Percentiles rank a stretch among this genome's conserved stretches.
Evolutionary conservation across 2,113 vertebrate genomes (phyloP).

Genomic region (Herpetotheres cachinnans): DNA sequence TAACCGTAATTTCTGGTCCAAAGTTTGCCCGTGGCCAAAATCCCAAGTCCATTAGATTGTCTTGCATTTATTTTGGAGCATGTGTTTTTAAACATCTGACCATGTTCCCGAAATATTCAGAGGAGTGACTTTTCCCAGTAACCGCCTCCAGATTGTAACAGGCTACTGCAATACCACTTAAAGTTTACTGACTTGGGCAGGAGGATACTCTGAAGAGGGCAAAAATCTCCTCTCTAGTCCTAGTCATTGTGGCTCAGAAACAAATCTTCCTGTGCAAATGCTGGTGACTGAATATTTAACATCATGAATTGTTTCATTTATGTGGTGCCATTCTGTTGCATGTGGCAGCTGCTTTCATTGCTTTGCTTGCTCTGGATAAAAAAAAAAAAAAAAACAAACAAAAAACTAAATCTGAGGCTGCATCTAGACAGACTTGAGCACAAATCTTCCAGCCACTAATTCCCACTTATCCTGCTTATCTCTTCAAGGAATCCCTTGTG

Average conservation of each 20-base stretch:
- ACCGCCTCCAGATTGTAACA: background rate
- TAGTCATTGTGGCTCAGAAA: background rate
- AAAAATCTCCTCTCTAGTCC: background rate
- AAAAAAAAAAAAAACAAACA: background rate
- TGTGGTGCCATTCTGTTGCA: rapidly evolving
- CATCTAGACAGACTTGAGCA: background rate
- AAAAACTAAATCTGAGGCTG: background rate
- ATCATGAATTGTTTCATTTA: background rate
- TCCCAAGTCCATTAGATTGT: background rate
- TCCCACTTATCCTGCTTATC: background rate
- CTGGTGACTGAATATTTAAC: background rate
- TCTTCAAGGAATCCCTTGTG: background rate
- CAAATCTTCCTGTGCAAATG: background rate
- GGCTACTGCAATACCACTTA: background rate
- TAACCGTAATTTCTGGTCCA: background rate
- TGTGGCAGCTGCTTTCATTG: background rate
- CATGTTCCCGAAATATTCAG: background rate
- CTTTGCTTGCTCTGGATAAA: background rate
- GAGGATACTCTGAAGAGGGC: background rate
- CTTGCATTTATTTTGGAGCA: background rate
- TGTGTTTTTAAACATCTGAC: background rate
- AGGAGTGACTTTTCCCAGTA: background rate
- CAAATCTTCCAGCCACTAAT: background rate
- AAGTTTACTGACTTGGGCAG: background rate
- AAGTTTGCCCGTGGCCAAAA: background rate